Evolutionary conservation across 2,888 invertebrate species (phyloP).

Genomic region (Pemphredon lugubris): DNA sequence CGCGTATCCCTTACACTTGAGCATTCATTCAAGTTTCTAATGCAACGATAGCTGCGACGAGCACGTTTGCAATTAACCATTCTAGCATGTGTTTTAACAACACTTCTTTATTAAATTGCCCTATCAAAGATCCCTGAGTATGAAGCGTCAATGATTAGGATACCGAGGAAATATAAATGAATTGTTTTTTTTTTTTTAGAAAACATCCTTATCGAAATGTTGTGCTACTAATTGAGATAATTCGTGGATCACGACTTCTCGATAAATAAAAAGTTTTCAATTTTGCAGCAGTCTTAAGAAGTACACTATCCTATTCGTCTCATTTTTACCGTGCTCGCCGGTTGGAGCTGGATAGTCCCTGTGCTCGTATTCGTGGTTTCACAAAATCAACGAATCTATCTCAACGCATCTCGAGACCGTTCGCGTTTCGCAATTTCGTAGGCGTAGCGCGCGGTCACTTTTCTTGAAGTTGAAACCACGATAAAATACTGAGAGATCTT

Average conservation of each 20-base stretch:
- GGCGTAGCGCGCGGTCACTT: no score
- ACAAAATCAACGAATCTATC: no score
- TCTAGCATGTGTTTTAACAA: no score
- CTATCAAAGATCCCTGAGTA: conserved; percentile 62
- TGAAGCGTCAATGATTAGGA: conserved; percentile 53
- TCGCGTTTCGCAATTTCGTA: no score
- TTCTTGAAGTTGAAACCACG: conserved; percentile 6
- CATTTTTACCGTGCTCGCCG: neutral
- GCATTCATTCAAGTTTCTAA: no score
- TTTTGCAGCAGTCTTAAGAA: conserved; percentile 1
- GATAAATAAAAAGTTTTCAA: neutral
- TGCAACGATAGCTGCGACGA: no score
- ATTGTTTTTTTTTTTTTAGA: conserved; percentile 3
- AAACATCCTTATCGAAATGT: conserved; percentile 9
- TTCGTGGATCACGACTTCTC: neutral
- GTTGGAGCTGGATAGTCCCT: no score
- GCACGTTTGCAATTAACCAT: no score
- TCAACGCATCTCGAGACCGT: no score
- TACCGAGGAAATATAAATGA: conserved; percentile 35
- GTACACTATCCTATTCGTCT: neutral
- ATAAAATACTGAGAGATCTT: conserved; percentile 24
- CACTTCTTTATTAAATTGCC: neutral
- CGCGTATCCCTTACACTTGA: no score
- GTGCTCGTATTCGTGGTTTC: no score
- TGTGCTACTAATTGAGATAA: conserved; percentile 17